phyloP scores from a whole-genome alignment of 2,113 vertebrate species.

The Balaeniceps rex region DNA sequence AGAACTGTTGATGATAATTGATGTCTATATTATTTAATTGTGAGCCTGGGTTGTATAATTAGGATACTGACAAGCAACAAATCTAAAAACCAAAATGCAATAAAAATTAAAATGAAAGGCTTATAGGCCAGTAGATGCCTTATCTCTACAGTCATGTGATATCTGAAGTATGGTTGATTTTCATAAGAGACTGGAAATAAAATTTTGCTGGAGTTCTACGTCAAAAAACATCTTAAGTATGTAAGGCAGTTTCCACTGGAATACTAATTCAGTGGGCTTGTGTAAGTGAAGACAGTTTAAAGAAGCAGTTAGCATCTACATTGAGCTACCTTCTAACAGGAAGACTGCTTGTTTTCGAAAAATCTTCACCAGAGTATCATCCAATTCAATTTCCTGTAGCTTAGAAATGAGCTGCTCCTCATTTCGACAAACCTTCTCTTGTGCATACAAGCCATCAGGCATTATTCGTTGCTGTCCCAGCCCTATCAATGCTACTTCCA shows the following conservation, averaged over 20 bases:
- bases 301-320: background rate
- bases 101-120: background rate
- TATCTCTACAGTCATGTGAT: background rate
- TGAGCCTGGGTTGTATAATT: background rate
- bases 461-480: slow-evolving; percentile 95
- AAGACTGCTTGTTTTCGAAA: slow-evolving; percentile 93
- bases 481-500: slow-evolving; percentile 91
- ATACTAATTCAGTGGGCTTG: background rate
- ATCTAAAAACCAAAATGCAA: background rate
- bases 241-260: background rate
- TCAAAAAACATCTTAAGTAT: background rate
- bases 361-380: slow-evolving; percentile 89
- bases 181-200: background rate
- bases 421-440: slow-evolving; percentile 95
- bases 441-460: slow-evolving; percentile 94
- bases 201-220: background rate
- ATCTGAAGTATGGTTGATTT: background rate
- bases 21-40: background rate
- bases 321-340: slow-evolving; percentile 88
- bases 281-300: background rate
- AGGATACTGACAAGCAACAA: background rate
- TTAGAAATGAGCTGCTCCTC: slow-evolving; percentile 93
- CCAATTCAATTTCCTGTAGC: slow-evolving; percentile 89
- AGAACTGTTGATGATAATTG: background rate
- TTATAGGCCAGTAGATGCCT: background rate